A percentile compares a stretch with the other conserved stretches of the same genome.
phyloP scores from a whole-genome alignment of 2,113 vertebrate species.

The Epinephelus lanceolatus region DNA sequence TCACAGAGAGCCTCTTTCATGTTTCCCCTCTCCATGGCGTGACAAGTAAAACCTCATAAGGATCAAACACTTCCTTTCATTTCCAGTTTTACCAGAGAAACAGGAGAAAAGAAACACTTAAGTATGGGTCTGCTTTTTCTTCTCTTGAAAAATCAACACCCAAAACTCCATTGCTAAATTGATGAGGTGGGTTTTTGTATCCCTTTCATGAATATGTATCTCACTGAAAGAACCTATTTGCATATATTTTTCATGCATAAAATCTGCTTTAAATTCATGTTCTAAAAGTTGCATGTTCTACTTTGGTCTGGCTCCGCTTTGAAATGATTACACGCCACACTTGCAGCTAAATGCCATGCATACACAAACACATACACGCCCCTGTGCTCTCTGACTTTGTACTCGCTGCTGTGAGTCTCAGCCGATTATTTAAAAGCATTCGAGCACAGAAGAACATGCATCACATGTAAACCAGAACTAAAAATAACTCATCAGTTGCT shows the following conservation, averaged over 20 bases:
- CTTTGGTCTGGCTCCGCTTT: slow-evolving; percentile 44
- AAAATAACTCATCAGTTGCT: slow-evolving; percentile 72
- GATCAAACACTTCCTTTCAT: slow-evolving; percentile 22
- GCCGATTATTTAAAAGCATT: slow-evolving; percentile 11
- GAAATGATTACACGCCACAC: slow-evolving; percentile 52
- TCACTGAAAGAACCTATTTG: slow-evolving; percentile 61
- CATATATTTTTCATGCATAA: slow-evolving; percentile 69
- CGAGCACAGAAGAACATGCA: slow-evolving; percentile 42
- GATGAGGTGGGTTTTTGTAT: slow-evolving; percentile 35
- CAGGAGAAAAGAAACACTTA: background rate
- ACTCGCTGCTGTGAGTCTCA: slow-evolving; percentile 39
- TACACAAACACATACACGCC: slow-evolving; percentile 19
- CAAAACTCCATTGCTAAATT: slow-evolving; percentile 34
- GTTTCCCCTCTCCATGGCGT: background rate
- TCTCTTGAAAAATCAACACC: background rate
- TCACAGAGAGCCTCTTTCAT: background rate
- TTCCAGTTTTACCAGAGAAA: slow-evolving; percentile 26
- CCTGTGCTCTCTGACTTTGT: slow-evolving; percentile 33
- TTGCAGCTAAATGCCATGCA: slow-evolving; percentile 22
- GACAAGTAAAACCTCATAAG: slow-evolving; percentile 13
- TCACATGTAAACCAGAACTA: slow-evolving; percentile 54
- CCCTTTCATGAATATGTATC: slow-evolving; percentile 66
- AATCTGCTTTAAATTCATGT: slow-evolving; percentile 32
- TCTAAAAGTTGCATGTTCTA: slow-evolving; percentile 51
- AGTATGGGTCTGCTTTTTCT: slow-evolving; percentile 8